phyloP scores from a whole-genome alignment of 1,140 invertebrate genomes.

The roundworm (Caenorhabditis elegans) region DNA sequence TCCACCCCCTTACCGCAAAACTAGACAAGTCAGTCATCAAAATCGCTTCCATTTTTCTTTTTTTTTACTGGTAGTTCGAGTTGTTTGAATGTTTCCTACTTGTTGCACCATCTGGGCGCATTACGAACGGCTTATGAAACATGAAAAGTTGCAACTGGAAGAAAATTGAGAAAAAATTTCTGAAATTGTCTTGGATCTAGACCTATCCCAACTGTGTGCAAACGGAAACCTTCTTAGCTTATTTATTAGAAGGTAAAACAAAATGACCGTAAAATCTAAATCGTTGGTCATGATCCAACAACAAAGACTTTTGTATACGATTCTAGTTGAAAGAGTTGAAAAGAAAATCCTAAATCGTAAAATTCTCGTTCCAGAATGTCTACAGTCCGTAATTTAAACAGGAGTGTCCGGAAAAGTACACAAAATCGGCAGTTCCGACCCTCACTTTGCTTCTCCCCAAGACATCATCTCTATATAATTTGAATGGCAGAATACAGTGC shows the following conservation, averaged over 20 bases:
- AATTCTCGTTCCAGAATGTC: too few relatives aligned
- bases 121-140: neutral
- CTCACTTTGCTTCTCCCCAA: neutral
- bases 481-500: slow-evolving; percentile 17
- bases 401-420: neutral
- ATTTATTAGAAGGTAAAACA: too few relatives aligned
- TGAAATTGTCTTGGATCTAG: neutral
- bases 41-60: neutral
- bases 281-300: too few relatives aligned
- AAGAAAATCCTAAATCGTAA: too few relatives aligned
- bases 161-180: neutral
- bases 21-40: slow-evolving; percentile 24
- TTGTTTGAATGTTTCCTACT: slow-evolving; percentile 18
- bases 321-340: too few relatives aligned
- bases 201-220: too few relatives aligned
- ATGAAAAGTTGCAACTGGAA: neutral
- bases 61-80: neutral
- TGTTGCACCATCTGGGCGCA: neutral
- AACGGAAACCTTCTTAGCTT: too few relatives aligned
- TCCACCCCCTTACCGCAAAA: neutral
- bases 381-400: too few relatives aligned
- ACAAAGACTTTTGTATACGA: too few relatives aligned
- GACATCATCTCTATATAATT: neutral
- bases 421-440: neutral
- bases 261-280: too few relatives aligned